Base-by-base conservation (phyloP, 2,113 vertebrate genomes). In the Epinephelus moara region DNA sequence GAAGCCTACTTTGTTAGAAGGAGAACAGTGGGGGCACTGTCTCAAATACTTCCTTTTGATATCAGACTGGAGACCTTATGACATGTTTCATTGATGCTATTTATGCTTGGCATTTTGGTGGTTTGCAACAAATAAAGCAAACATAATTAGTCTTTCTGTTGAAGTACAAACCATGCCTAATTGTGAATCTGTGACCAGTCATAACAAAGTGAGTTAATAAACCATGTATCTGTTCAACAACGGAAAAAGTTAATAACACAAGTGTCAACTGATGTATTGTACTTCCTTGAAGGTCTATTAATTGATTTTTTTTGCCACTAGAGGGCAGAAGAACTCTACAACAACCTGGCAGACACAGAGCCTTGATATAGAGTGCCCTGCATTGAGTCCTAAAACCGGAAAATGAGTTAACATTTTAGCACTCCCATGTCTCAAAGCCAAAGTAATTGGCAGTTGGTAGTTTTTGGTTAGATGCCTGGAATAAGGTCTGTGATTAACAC, bases 41-140 rank as follows among this genome's bases (percentile, higher is more conserved):
- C 55, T 80, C 50, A 80, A 30, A 74, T 23, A 4, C 33, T 30
- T 70, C 10, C 33, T 21, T 23, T 37, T 60, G 63, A 71, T 50
- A 12, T 74, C 64, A 67, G 49, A 75, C 9, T 11, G 27, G 45
- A 85, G 82, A 78, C 37, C 77, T 60, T 15, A 67, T 88, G 81
- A 86, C 47, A 33, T 49, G 47, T 61, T 30, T 12, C 47, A 37
- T 27, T 75, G 6, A 62, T 71, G 42, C 52, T 56, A 15, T 84
- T 86, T 59, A 27, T 4, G 45, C 18, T 61, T 50, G 17, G 15
- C 9, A n/a, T 19, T 81, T 45, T 2, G 1, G 68, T 64, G 47
- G 27, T 52, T 55, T 66, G 13, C 1, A 56, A 55, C 14, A 70
- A 70, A 56, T 67, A 10, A 63, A 59, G 21, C n/a, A 50, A 21